Evolutionary conservation across 2,797 vertebrate species (phyloP), one percentile per base, ranked within the genome.

Genomic region (Tangara arthus): DNA sequence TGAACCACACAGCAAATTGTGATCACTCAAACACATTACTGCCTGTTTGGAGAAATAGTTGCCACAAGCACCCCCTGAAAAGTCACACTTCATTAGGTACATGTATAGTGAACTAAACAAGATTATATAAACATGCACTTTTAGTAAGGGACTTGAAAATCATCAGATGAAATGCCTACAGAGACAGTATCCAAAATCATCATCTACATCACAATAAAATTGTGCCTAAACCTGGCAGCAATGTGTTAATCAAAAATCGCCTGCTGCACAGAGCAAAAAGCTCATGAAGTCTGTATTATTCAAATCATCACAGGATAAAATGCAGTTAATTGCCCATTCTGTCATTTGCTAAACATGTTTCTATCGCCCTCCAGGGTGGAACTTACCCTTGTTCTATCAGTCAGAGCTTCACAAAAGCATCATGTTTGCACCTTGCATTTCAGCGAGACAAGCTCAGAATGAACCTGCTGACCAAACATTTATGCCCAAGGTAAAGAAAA

Each of bases 341-440:
- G 18, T 44, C 47, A 70, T 89, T 63, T 60, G 49, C 27, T 85
- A 46, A 77, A 64, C 44, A 47, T 56, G 53, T 75, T 90, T 78
- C n/a, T 80, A 32, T 89, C 0, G 0, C 37, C 15, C 34, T 95
- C 30, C 71, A 46, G 61, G 19, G 11, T 39, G 13, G 28, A 87
- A 79, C n/a, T 50, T 30, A 77, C 59, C 72, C 69, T 44, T 89
- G 60, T 91, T 64, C 60, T 17, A 10, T 80, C 89, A 81, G 39
- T 87, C 80, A 85, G n/a, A 60, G 30, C 44, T 95, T 64, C 84
- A 91, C 1, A 1, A 84, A 44, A 91, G 6, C 41, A 70, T 64
- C 1, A 0, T 63, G 49, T 32, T 82, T 5, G 0, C 0, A 0
- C 64, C 79, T 91, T 42, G 63, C 52, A 82, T 79, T 87, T 93